Percentiles rank a stretch among this genome's conserved stretches.
Evolutionary conservation across 2,797 vertebrate genomes (phyloP).

Genomic region (Micromesistius poutassou): DNA sequence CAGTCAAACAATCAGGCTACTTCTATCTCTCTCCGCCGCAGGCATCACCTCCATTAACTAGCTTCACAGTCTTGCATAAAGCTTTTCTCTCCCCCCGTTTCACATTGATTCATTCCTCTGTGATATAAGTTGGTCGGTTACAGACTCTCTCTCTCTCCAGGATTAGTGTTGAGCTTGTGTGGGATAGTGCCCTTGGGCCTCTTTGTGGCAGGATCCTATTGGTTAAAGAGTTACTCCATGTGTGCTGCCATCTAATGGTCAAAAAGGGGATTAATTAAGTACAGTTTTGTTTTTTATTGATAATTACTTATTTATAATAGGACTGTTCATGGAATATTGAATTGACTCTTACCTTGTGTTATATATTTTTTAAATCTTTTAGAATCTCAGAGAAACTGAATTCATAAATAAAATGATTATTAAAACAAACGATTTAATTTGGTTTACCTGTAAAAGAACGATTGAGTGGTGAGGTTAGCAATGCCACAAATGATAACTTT

Average conservation of each 20-base stretch:
- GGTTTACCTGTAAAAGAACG: too few relatives aligned
- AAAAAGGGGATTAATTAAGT: neutral
- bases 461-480: too few relatives aligned
- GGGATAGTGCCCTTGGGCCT: neutral
- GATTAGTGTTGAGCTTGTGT: neutral
- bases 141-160: neutral
- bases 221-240: neutral
- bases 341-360: neutral
- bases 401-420: neutral
- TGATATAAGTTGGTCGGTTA: neutral
- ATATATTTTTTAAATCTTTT: neutral
- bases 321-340: neutral
- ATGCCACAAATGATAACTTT: too few relatives aligned
- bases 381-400: neutral
- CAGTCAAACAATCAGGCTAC: neutral
- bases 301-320: neutral
- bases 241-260: neutral
- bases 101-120: neutral
- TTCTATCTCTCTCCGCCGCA: neutral
- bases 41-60: conserved; percentile 7
- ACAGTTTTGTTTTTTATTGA: neutral
- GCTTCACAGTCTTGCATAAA: conserved; percentile 2
- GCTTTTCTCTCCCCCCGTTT: neutral
- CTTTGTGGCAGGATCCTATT: neutral
- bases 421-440: too few relatives aligned